Evolutionary conservation across 2,113 vertebrate species (phyloP), one percentile per base, ranked within the genome.

Genomic region (Asarcornis scutulata): DNA sequence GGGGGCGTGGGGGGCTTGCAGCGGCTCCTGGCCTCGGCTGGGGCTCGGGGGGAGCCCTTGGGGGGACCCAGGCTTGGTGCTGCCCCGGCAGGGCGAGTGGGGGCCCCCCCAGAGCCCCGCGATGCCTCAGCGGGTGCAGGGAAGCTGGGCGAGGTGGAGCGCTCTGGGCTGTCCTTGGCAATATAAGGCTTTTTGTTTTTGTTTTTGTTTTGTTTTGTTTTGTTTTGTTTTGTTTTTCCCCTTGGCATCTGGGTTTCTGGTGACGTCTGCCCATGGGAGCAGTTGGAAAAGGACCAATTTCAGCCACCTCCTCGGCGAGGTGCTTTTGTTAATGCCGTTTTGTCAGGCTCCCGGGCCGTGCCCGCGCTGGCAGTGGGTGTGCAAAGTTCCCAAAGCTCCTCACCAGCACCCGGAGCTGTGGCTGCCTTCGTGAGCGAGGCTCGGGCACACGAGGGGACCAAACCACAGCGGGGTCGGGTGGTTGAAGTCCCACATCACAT

Each of bases 121-220:
- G 46, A 5, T 21, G 46, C 46, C 46, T 22, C 46, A 22, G 46
- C 12, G 77, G 67, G 80, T 69, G 34, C 50, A 40, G 58, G 63
- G 6, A 34, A 22, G 55, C 9, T 13, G 38, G 44, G 42, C 6
- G 66, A 36, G 27, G 4, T 38, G 44, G 31, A 12, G 17, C 36
- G 11, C 2, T 5, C 2, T 16, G 17, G 15, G 58, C 32, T 52
- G 22, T 74, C 9, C 2, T 69, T 77, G 66, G 82, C 34, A 44
- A 83, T 0, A 0, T 4, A 1, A 5, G 13, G 14, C 12, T 64
- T n/a, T 1, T 18, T 34, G 72, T 60, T 60, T 17, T 34, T 73
- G n/a, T n/a, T n/a, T 64, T 52, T 68, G 38, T 40, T 32, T 1
- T 18, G 32, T 76, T 68, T 56, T 68, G n/a, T n/a, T 64, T 52